phyloP scores from a whole-genome alignment of 2,797 vertebrate genomes.

The Calcarius lapponicus region DNA sequence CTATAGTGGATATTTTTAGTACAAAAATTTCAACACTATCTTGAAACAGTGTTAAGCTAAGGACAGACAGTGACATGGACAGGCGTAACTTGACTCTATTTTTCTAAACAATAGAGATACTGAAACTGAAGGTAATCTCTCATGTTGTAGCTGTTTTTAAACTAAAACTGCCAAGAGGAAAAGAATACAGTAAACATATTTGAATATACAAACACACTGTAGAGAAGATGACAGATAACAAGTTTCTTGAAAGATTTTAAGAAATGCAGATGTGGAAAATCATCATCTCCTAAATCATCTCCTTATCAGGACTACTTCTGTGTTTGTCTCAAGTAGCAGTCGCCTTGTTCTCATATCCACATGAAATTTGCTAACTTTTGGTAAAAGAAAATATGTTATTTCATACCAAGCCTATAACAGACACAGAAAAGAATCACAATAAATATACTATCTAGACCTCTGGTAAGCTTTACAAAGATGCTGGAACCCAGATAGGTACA shows the following conservation, averaged over 20 bases:
- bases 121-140: not conserved
- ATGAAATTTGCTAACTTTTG: not conserved
- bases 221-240: not conserved
- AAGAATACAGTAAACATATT: not conserved
- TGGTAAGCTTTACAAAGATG: not conserved
- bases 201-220: not conserved
- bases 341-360: not conserved
- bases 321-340: not conserved
- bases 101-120: not conserved
- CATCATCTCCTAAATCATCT: not conserved
- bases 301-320: not conserved
- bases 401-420: not conserved
- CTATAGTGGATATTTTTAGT: slow-evolving; percentile 33
- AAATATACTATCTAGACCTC: not conserved
- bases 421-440: not conserved
- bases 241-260: not conserved
- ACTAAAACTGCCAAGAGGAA: not conserved
- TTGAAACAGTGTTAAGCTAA: slow-evolving; percentile 25
- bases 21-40: slow-evolving; percentile 13
- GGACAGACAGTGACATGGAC: not conserved
- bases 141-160: not conserved
- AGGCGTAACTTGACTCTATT: not conserved
- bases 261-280: not conserved
- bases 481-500: not conserved
- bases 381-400: not conserved